A percentile compares a stretch with the other conserved stretches of the same genome.
Evolutionary conservation across 2,113 vertebrate species (phyloP).

Genomic region (Dendropsophus ebraccatus): DNA sequence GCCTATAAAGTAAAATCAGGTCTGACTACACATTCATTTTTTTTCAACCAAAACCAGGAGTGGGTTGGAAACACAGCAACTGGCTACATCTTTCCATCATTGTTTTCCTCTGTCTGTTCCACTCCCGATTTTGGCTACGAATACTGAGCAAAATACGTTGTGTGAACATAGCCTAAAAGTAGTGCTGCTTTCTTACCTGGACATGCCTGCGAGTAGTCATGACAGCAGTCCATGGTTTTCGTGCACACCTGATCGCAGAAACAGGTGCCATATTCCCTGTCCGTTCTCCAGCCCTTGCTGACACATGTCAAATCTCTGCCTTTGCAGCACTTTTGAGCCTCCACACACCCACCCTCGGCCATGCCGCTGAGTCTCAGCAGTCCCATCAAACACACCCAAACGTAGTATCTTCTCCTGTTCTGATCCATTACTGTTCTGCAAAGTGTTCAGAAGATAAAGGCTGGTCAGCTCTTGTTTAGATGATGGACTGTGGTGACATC

Average conservation of each 20-base stretch:
- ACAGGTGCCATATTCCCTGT: conserved; percentile 82
- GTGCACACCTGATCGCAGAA: conserved; percentile 86
- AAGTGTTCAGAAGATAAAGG: background rate
- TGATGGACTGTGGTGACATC: background rate
- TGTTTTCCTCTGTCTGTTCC: too few relatives aligned
- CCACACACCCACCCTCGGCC: conserved; percentile 75
- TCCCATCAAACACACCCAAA: conserved; percentile 71
- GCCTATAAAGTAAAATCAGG: too few relatives aligned
- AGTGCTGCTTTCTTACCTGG: conserved; percentile 79
- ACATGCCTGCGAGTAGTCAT: conserved; percentile 85
- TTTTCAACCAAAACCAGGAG: too few relatives aligned
- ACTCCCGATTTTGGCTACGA: too few relatives aligned
- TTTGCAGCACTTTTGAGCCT: conserved; percentile 78
- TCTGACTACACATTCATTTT: too few relatives aligned
- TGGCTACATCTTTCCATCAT: too few relatives aligned
- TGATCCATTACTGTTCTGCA: conserved; percentile 4
- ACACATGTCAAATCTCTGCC: conserved; percentile 79
- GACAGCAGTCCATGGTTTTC: conserved; percentile 86
- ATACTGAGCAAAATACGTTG: background rate
- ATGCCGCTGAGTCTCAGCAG: conserved; percentile 64
- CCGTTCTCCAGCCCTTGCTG: conserved; percentile 82
- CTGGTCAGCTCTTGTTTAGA: background rate
- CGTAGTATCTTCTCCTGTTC: background rate
- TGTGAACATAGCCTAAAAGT: background rate
- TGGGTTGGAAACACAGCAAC: too few relatives aligned